Conservation (phyloP, 2,888 invertebrate species). For the Apodemia hepburni region DNA sequence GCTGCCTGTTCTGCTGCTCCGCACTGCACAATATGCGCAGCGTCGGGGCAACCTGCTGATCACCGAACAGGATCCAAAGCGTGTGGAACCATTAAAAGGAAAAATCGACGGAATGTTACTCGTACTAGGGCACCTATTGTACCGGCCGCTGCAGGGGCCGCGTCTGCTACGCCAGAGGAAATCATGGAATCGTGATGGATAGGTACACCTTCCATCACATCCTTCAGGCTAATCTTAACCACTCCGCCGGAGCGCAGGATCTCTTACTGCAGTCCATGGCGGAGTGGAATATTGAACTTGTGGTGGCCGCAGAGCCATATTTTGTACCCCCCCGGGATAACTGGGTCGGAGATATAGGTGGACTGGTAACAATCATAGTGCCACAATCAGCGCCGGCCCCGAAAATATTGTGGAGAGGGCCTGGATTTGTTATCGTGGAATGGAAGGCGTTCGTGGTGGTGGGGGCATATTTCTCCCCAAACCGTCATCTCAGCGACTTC, state of each 20-base stretch:
- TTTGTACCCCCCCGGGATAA: neutral
- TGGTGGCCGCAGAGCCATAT: constrained; percentile 12
- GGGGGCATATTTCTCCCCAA: neutral
- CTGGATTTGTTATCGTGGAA: neutral
- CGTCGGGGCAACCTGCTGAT: constrained; percentile 16
- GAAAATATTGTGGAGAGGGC: neutral
- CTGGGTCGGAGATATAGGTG: constrained; percentile 3
- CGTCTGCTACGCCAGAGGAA: neutral
- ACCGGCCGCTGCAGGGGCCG: neutral
- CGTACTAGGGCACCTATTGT: neutral
- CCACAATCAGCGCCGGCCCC: neutral
- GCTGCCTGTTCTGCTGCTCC: constrained; percentile 10
- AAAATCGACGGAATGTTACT: too few relatives aligned
- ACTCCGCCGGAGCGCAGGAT: constrained; percentile 14
- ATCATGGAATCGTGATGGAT: neutral
- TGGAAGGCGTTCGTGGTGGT: neutral
- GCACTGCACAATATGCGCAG: constrained; percentile 17
- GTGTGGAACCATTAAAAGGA: too few relatives aligned
- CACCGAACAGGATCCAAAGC: constrained; percentile 16
- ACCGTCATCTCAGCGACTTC: neutral
- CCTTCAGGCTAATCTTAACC: constrained; percentile 16
- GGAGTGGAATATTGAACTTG: constrained; percentile 15
- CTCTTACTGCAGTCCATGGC: constrained; percentile 11
- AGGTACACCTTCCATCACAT: neutral
- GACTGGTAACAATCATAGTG: neutral